These are phyloP conservation scores for Leucophora obtusa DNA, from an alignment of 2,888 invertebrate species.

Conservation along the genomic window DNA sequence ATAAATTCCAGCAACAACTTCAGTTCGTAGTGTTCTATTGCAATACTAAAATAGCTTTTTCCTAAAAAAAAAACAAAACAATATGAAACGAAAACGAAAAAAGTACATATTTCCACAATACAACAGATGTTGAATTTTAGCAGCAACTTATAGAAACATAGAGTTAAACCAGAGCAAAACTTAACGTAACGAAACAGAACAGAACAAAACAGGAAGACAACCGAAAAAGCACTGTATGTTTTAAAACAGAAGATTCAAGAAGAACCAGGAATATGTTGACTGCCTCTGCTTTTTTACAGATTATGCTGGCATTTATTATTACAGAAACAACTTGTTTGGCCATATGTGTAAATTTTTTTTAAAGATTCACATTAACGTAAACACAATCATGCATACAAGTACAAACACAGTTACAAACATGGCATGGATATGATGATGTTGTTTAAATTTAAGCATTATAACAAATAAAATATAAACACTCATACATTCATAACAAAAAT, in stretches of 20 bases:
- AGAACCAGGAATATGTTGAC: not conserved
- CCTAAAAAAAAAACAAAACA: conserved; percentile 13
- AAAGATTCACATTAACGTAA: conserved; percentile 34
- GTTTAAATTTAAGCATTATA: conserved; percentile 33
- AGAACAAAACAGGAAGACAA: not conserved
- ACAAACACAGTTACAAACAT: conserved; percentile 14
- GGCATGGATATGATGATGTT: conserved; percentile 41
- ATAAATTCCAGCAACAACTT: not conserved
- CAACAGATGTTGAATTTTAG: conserved; percentile 54
- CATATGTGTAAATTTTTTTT: conserved; percentile 44
- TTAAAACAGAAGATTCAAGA: not conserved
- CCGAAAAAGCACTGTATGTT: not conserved
- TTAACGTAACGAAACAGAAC: not conserved
- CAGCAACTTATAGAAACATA: conserved; percentile 32
- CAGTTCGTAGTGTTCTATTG: not conserved
- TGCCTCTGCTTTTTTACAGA: conserved; percentile 27
- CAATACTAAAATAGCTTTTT: conserved; percentile 40
- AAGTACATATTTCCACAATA: conserved; percentile 27
- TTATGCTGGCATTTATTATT: conserved; percentile 58
- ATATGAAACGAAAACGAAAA: conserved; percentile 27
- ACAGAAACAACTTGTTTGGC: conserved; percentile 55
- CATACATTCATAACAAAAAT: not conserved
- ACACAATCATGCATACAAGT: conserved; percentile 13
- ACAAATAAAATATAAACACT: conserved; percentile 15
- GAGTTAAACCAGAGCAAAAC: conserved; percentile 27